Base-by-base conservation (phyloP, 2,113 vertebrate species). In the Hyla sarda region DNA sequence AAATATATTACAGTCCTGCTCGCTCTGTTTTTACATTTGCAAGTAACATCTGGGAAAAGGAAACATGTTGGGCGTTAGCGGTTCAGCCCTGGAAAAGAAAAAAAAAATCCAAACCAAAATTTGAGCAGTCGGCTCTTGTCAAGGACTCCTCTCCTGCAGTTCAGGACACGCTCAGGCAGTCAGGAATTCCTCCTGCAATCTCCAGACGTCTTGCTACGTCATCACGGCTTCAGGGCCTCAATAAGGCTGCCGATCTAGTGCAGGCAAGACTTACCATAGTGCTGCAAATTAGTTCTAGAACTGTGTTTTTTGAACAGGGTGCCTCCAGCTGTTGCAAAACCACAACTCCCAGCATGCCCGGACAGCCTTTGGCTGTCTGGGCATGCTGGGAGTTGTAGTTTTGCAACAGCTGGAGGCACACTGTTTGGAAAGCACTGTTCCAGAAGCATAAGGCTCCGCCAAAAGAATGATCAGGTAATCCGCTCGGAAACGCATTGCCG, bases 1-100 rank as follows among this genome's bases (percentile, higher is more conserved):
- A 23, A 79, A 62, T n/a, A 74, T 37, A 62, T 65, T 9, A 34
- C 82, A 21, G 34, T 13, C 67, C 37, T 83, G 19, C 47, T 56
- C 48, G 3, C 21, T 54, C 47, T 72, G 37, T 34, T 30, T 69
- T 14, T 62, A 74, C 52, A 65, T 84, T 75, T 74, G n/a, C 56
- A 62, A 75, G 28, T 62, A 41, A 76, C 83, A 84, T 86, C 62
- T 86, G 74, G 77, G 52, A 86, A 72, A 86, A 56, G 84, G 76
- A 86, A 79, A 72, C 17, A 85, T 75, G 28, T 72, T 56, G 84
- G 84, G 84, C 84, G 84, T 86, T 80, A 73, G 48, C 76, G 48
- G 65, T 30, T 72, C 45, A 34, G 84, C 77, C 84, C 56, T 71
- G 65, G 47, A 80, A 48, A 82, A 79, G 47, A 80, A 48, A 82